phyloP scores from a whole-genome alignment of 2,888 invertebrate species.

The Amiota minor region DNA sequence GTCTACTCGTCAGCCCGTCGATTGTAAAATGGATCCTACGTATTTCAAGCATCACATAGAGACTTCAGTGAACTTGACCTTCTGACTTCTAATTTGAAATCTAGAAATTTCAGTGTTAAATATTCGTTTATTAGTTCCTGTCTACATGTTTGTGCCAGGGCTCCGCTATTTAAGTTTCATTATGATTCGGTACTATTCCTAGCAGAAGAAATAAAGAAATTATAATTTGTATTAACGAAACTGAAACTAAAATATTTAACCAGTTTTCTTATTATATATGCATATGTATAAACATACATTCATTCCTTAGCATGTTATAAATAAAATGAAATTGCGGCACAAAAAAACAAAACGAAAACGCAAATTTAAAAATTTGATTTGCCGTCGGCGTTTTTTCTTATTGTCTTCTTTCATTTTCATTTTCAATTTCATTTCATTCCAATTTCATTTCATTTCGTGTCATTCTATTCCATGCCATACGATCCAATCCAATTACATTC shows the following conservation, averaged over 20 bases:
- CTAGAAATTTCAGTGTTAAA: too few species aligned
- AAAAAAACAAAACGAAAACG: neutral
- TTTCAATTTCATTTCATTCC: slow-evolving; percentile 50
- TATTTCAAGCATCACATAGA: too few species aligned
- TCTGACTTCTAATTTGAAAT: too few species aligned
- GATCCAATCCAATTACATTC: slow-evolving; percentile 19
- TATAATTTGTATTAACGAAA: slow-evolving; percentile 54
- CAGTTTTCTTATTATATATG: neutral
- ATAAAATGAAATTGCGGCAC: neutral
- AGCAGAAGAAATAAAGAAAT: too few species aligned
- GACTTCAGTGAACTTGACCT: too few species aligned
- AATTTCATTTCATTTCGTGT: slow-evolving; percentile 10
- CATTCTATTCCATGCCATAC: slow-evolving; percentile 45
- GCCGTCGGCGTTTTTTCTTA: slow-evolving; percentile 43
- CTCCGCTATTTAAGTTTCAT: too few species aligned
- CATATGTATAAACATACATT: neutral
- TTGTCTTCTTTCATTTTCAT: slow-evolving; percentile 48
- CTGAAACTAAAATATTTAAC: slow-evolving; percentile 45
- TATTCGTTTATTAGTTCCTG: too few species aligned
- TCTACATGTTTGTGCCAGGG: too few species aligned
- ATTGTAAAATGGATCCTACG: too few species aligned
- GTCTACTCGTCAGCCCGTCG: too few species aligned
- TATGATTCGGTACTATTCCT: too few species aligned
- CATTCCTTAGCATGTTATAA: neutral
- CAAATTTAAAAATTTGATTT: neutral